Base-by-base conservation (phyloP, 2,888 invertebrate species). In the Cybosia mesomella region DNA sequence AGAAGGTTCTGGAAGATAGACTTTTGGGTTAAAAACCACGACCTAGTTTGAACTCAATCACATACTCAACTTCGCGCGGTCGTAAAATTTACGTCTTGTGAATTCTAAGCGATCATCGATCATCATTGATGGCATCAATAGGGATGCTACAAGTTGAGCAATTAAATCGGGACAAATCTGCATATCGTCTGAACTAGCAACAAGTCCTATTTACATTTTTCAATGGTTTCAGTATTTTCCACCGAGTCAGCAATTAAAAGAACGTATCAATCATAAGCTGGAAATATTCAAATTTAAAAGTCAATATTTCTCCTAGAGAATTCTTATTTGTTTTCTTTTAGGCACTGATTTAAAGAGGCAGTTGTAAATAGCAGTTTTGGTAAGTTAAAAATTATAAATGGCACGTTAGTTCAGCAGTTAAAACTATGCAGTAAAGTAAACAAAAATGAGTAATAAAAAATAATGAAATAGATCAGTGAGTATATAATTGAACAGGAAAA, bases 71-170 rank as follows among this genome's bases (percentile, higher is more conserved):
- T 57, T 43, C 15, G 60, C 43, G 32, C 13, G 49, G 59, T 72
- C 74, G 64, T 81, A 73, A 81, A 81, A 13, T 79, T 79, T 74
- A 79, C 72, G 80, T 71, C 60, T 70, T 43, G 67, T 64, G 73
- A 75, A 72, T 79, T 71, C 70, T 55, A 58, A 59, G 67, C 66
- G 64, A 49, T 49, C 49, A 34, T 28, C 28, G 2, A 72, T 72
- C 64, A 74, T 70, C 64, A n/a, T n/a, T n/a, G n/a, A n/a, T 62
- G 53, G n/a, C n/a, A 7, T 34, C 21, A 15, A 49, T 69, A 66
- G 64, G 63, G 57, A 32, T 21, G 24, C 49, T 57, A 65, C 55
- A 61, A 13, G 39, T 24, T 36, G 10, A 36, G 22, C 49, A 49
- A 49, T 58, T 13, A 64, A 68, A 54, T 9, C 15, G 39, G 32